phyloP scores from a whole-genome alignment of 2,888 invertebrate genomes.

The Hydriomena furcata region DNA sequence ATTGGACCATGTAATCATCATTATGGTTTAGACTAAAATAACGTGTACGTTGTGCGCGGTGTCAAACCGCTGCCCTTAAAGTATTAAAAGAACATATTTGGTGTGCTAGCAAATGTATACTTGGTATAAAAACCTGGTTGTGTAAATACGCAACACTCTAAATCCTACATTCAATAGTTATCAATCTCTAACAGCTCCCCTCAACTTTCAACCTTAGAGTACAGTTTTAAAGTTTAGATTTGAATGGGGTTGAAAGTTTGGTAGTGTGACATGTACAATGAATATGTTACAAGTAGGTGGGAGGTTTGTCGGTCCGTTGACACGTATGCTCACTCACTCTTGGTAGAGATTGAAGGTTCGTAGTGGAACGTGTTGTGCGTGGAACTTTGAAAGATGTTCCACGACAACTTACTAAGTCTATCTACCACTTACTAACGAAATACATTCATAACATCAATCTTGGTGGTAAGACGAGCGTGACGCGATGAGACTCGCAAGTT shows the following conservation, averaged over 20 bases:
- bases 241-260: not conserved
- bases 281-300: not conserved
- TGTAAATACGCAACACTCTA: too few relatives aligned
- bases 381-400: slow-evolving; percentile 1
- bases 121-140: too few relatives aligned
- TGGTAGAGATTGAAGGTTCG: not conserved
- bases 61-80: too few relatives aligned
- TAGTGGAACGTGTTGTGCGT: not conserved
- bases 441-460: too few relatives aligned
- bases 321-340: slow-evolving; percentile 7
- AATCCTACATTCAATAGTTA: slow-evolving; percentile 16
- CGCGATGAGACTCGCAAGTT: too few relatives aligned
- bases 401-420: not conserved
- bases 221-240: not conserved
- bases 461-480: too few relatives aligned
- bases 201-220: not conserved
- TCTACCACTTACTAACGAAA: too few relatives aligned
- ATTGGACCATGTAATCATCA: too few relatives aligned
- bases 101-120: too few relatives aligned
- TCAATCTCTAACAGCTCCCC: slow-evolving; percentile 1
- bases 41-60: too few relatives aligned
- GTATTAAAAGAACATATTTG: too few relatives aligned
- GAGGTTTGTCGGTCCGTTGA: slow-evolving; percentile 4
- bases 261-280: slow-evolving; percentile 4
- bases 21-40: too few relatives aligned